Percentiles rank a stretch among this genome's conserved stretches.
These are phyloP conservation scores for Morpho deidamia DNA, from an alignment of 2,888 invertebrate species.

Conservation along the genomic window DNA sequence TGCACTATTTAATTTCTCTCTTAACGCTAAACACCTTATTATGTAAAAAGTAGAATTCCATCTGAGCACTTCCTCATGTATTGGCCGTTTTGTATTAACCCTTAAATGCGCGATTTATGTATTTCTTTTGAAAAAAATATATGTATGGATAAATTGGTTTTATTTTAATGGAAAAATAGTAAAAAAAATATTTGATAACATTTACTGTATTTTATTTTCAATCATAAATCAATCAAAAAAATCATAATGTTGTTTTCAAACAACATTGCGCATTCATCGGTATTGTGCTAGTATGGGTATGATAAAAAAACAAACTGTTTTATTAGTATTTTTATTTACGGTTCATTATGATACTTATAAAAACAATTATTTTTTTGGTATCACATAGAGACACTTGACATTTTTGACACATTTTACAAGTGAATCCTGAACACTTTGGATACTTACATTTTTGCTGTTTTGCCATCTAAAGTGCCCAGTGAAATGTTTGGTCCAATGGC, in stretches of 20 bases:
- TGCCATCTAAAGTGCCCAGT: conserved; percentile 29
- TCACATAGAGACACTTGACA: conserved; percentile 37
- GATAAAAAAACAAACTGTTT: conserved; percentile 32
- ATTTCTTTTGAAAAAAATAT: conserved; percentile 13
- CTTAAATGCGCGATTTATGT: conserved; percentile 28
- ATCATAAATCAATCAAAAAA: too few relatives aligned
- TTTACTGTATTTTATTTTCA: conserved; percentile 29
- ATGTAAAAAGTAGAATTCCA: conserved; percentile 9
- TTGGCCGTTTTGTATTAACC: conserved; percentile 10
- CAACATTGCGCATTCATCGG: conserved; percentile 34
- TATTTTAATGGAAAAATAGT: conserved; percentile 29
- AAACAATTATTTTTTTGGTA: conserved; percentile 30
- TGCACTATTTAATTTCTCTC: conserved; percentile 6
- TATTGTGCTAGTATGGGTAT: conserved; percentile 32
- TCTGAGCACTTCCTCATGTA: conserved; percentile 6
- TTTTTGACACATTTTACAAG: conserved; percentile 36
- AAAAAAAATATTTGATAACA: conserved; percentile 32
- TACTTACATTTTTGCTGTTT: conserved; percentile 31
- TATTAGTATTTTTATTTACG: conserved; percentile 33
- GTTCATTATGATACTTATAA: conserved; percentile 35
- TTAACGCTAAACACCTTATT: conserved; percentile 2
- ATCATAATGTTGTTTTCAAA: conserved; percentile 34
- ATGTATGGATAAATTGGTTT: conserved; percentile 28
- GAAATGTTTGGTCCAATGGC: conserved; percentile 28
- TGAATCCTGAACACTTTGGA: conserved; percentile 33